Evolutionary conservation across 2,888 invertebrate genomes (phyloP).

Genomic region (Hyalella azteca): DNA sequence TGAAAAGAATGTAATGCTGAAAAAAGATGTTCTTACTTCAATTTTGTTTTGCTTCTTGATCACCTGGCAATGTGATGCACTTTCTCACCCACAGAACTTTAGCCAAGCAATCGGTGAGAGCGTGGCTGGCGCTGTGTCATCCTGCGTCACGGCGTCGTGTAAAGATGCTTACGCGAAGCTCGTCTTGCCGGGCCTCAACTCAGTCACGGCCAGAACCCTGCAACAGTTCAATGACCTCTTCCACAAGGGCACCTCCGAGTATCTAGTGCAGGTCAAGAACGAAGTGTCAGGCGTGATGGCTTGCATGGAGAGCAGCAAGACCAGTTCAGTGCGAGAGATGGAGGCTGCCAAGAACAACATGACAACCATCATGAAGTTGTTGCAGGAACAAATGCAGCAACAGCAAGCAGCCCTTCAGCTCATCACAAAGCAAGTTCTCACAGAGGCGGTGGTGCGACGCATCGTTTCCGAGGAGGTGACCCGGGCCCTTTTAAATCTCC

Average conservation of each 20-base stretch:
- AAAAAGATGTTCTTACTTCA: too few relatives aligned
- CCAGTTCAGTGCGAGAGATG: slow-evolving; percentile 3
- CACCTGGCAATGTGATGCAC: too few relatives aligned
- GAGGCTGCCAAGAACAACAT: slow-evolving; percentile 15
- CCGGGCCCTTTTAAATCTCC: slow-evolving; percentile 69
- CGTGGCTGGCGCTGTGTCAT: slow-evolving; percentile 73
- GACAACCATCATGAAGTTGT: not conserved
- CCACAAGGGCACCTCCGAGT: slow-evolving; percentile 86
- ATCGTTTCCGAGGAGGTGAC: slow-evolving; percentile 65
- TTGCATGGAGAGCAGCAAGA: slow-evolving; percentile 37
- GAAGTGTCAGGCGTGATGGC: slow-evolving; percentile 47
- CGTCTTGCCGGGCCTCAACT: slow-evolving; percentile 85
- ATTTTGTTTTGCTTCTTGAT: too few relatives aligned
- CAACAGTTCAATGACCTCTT: slow-evolving; percentile 88
- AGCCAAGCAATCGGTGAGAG: slow-evolving; percentile 71
- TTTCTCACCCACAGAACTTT: slow-evolving; percentile 41
- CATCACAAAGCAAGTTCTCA: slow-evolving; percentile 38
- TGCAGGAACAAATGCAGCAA: not conserved
- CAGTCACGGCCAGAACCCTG: slow-evolving; percentile 84
- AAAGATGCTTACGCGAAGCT: slow-evolving; percentile 77
- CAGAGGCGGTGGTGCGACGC: slow-evolving; percentile 62
- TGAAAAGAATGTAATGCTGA: too few relatives aligned
- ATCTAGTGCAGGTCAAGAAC: slow-evolving; percentile 65
- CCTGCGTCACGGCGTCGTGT: slow-evolving; percentile 76
- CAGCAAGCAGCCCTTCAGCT: slow-evolving; percentile 27